Evolutionary conservation across 2,797 vertebrate species (phyloP).

Genomic region (Dromococcyx pavoninus): DNA sequence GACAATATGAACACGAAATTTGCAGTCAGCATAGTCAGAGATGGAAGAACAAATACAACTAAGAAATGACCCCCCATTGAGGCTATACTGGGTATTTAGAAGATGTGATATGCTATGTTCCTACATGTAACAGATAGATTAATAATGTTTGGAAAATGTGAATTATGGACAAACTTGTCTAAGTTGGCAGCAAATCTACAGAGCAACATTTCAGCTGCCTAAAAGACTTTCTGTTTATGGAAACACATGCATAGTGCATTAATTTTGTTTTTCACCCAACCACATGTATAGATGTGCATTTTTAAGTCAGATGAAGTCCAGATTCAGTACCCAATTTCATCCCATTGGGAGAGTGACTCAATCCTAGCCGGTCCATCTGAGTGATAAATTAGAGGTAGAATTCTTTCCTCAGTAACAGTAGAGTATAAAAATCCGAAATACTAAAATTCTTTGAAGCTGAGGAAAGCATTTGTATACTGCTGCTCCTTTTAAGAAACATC

Average conservation of each 20-base stretch:
- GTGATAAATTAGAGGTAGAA: neutral
- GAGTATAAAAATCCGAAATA: neutral
- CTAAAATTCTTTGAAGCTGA: neutral
- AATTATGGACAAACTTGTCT: neutral
- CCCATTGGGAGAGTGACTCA: neutral
- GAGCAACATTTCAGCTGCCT: neutral
- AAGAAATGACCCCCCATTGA: neutral
- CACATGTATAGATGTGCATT: neutral
- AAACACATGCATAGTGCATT: rapidly evolving
- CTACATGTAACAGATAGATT: neutral
- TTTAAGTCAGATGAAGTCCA: neutral
- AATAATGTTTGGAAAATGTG: neutral
- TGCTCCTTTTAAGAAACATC: neutral
- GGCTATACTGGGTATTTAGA: neutral
- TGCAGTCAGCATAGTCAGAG: neutral
- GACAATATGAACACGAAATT: neutral
- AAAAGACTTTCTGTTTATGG: neutral
- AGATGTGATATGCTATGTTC: neutral
- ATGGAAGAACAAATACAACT: neutral
- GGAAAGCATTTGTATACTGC: neutral
- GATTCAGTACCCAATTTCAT: neutral
- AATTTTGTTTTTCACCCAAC: neutral
- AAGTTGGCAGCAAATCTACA: neutral
- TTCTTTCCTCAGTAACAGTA: neutral
- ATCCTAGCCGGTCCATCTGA: neutral